Evolutionary conservation across 2,888 invertebrate genomes (phyloP).

Genomic region (Bombylius major): DNA sequence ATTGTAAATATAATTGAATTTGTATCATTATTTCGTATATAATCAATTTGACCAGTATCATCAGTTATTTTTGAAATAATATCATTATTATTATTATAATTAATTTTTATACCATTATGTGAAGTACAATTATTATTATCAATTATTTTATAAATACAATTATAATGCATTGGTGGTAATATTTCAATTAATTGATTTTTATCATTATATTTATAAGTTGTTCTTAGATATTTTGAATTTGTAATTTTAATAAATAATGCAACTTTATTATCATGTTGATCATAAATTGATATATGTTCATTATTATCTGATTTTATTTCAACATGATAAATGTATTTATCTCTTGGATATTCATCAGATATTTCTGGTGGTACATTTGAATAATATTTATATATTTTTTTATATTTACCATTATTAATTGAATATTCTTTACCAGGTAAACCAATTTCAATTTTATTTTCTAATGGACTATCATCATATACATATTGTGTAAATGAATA

Average conservation of each 20-base stretch:
- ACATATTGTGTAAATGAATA: neutral
- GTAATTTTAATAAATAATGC: neutral
- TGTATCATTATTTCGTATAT: neutral
- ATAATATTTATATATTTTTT: neutral
- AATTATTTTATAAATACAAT: neutral
- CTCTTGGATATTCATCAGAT: no score
- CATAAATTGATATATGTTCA: no score
- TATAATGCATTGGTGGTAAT: neutral
- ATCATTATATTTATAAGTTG: neutral
- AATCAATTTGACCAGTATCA: neutral
- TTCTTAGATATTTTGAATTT: neutral
- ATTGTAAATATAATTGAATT: no score
- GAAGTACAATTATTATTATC: neutral
- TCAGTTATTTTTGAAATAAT: neutral
- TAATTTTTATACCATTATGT: neutral
- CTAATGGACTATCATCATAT: neutral
- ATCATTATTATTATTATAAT: neutral
- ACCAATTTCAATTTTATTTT: neutral
- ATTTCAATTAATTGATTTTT: neutral
- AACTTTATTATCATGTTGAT: neutral
- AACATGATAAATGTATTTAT: neutral
- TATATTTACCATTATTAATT: neutral
- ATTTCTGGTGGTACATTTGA: neutral
- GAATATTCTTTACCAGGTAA: neutral
- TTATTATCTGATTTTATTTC: neutral